Base-by-base conservation (phyloP, 1,140 invertebrate genomes). In the Myzus persicae region DNA sequence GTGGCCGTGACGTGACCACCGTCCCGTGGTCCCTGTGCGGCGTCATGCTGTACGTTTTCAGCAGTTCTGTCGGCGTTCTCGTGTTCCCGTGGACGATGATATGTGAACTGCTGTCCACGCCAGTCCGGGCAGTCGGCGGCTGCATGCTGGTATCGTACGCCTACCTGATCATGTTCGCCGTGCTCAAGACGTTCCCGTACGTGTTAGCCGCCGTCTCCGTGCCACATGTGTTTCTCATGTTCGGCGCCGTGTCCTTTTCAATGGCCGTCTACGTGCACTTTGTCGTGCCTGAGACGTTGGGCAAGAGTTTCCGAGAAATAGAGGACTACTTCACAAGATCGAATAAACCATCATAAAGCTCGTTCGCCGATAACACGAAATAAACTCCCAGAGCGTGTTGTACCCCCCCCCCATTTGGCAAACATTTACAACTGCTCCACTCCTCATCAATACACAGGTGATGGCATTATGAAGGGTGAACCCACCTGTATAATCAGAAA, bases 281-380 rank as follows among this genome's bases (percentile, higher is more conserved):
- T 51, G 96, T 96, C 93, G 94, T 98, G 38, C 97, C 97, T 1
- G 97, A 98, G 95, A 98, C 97, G 0, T 96, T 97, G 93, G 97
- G 97, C 0, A 97, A 96, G 94, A 96, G 95, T 14, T 96, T 98
- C 91, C 94, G 94, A 20, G 95, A 96, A 94, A 96, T 96, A 94
- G 96, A 96, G 94, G 36, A 84, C 7, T 54, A 93, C 38, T 93
- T 93, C 40, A 44, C n/a, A 40, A 5, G 31, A 14, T 11, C 31
- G n/a, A 88, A 24, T 4, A 46, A 67, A 67, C 31, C 59, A 31
- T 3, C 6, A 1, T 6, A 31, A 85, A 85, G 26, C 8, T 31
- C 40, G 0, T 44, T 14, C 84, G 84, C 5, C 31, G n/a, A 76
- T 76, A 14, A n/a, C 14, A n/a, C 14, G 4, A 67, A 5, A n/a